Conservation (phyloP, 1,140 invertebrate genomes). For the Hormaphis cornu region DNA sequence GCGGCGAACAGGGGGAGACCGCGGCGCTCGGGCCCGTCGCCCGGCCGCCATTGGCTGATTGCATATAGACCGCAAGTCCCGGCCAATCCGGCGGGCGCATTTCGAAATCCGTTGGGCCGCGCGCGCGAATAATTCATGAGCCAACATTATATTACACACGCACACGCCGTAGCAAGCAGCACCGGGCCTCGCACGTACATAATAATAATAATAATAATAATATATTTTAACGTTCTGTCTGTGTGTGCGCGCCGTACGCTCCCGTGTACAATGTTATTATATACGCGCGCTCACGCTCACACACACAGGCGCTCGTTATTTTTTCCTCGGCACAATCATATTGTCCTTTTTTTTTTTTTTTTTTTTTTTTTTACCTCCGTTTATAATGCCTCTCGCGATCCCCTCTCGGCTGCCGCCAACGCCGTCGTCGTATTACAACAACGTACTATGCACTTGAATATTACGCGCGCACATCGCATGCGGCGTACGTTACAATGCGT, state of each 20-base stretch:
- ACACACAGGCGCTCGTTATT: background rate
- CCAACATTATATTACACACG: background rate
- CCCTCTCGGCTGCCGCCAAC: background rate
- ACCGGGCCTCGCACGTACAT: too few species aligned
- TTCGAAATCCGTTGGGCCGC: conserved; percentile 32
- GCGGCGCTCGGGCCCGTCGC: conserved; percentile 26
- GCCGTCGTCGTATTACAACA: background rate
- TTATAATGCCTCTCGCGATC: background rate
- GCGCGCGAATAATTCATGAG: conserved; percentile 32
- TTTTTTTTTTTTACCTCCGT: too few species aligned
- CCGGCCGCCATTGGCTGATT: conserved; percentile 19
- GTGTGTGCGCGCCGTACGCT: background rate
- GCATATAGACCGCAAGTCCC: conserved; percentile 23
- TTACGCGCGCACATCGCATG: background rate
- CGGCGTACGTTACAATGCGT: background rate
- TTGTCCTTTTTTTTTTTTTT: conserved; percentile 33
- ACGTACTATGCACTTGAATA: too few species aligned
- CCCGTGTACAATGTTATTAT: too few species aligned
- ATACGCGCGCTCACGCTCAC: too few species aligned
- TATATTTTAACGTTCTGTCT: background rate
- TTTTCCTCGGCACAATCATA: conserved; percentile 22
- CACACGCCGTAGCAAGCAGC: background rate
- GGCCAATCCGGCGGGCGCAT: conserved; percentile 19
- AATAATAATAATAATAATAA: too few species aligned
- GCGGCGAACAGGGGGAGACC: conserved; percentile 28